phyloP scores from a whole-genome alignment of 2,888 invertebrate species.

The Trachelus iudaicus region DNA sequence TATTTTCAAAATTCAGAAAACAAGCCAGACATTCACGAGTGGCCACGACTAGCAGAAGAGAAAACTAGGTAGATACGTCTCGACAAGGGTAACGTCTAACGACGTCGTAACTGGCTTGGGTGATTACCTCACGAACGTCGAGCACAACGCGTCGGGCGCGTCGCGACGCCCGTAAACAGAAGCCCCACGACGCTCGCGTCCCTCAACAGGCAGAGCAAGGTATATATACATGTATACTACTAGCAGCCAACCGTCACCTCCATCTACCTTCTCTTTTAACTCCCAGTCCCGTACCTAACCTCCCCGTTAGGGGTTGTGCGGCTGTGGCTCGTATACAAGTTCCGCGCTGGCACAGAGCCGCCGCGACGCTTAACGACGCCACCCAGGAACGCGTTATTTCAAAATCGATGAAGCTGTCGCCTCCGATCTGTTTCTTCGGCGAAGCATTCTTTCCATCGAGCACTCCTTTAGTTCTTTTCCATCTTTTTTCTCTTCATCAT shows the following conservation, averaged over 20 bases:
- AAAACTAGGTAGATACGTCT: conserved; percentile 22
- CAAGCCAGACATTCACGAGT: too few species aligned
- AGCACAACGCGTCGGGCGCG: conserved; percentile 25
- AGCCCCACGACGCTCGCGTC: conserved; percentile 32
- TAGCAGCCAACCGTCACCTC: neutral
- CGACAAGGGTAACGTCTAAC: conserved; percentile 40
- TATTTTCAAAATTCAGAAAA: too few species aligned
- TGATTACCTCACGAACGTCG: conserved; percentile 37
- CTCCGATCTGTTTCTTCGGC: neutral
- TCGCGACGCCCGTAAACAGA: conserved; percentile 43
- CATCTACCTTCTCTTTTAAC: conserved; percentile 9
- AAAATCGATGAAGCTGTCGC: conserved; percentile 11
- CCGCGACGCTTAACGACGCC: conserved; percentile 12
- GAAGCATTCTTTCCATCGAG: neutral
- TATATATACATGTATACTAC: neutral
- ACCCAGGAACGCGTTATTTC: conserved; percentile 11
- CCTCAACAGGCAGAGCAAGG: conserved; percentile 13
- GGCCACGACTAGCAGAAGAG: too few species aligned
- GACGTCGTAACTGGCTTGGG: conserved; percentile 44
- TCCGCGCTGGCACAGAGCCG: conserved; percentile 4
- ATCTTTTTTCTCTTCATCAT: too few species aligned
- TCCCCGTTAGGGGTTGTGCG: conserved; percentile 16
- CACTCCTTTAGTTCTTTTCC: neutral
- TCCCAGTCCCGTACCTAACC: conserved; percentile 7
- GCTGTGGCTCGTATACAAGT: conserved; percentile 18